Evolutionary conservation across 2,113 vertebrate genomes (phyloP), one percentile per base, ranked within the genome.

Genomic region (Stegostoma tigrinum): DNA sequence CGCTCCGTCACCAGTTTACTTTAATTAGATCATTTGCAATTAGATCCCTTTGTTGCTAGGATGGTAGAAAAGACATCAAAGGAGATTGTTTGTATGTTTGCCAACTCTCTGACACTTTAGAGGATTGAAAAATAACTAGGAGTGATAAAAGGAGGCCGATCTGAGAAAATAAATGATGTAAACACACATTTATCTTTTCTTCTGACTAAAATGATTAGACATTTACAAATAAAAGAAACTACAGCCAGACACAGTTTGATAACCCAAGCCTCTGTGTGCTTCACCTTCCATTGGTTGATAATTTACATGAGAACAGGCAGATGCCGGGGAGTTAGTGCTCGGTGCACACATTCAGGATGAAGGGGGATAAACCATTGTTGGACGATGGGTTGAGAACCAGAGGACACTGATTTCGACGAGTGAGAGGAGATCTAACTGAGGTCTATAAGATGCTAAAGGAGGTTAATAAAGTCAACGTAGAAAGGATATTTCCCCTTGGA

Each of bases 11-110:
- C 98, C 98, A 97, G 98, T 98, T 98, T 98, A 98, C 97, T 98
- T 94, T 98, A 98, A 98, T 98, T 98, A 98, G 97, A 98, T 98
- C 98, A 98, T 98, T 98, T 98, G 97, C 98, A 98, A 98, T 98
- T 98, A 98, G 97, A 97, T 98, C 98, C 98, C 98, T 98, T 98
- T 98, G 98, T 98, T 98, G 98, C 98, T 96, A 0, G 96, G 96
- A 97, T 97, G 98, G 97, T 98, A 98, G 98, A 97, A 98, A 98
- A 98, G 97, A 98, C 98, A 98, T 98, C 98, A 98, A 98, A 98
- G 97, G 96, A 96, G 96, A 97, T 67, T 38, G 87, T 96, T 94
- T 95, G 67, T 83, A 68, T 55, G 64, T 55, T 90, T 96, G 95
- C 94, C 66, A 87, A 89, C n/a, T 85, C 61, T 93, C 95, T 7